Conservation (phyloP, 92 coral and sea anemone genomes). For the Bergia puertoricense region DNA sequence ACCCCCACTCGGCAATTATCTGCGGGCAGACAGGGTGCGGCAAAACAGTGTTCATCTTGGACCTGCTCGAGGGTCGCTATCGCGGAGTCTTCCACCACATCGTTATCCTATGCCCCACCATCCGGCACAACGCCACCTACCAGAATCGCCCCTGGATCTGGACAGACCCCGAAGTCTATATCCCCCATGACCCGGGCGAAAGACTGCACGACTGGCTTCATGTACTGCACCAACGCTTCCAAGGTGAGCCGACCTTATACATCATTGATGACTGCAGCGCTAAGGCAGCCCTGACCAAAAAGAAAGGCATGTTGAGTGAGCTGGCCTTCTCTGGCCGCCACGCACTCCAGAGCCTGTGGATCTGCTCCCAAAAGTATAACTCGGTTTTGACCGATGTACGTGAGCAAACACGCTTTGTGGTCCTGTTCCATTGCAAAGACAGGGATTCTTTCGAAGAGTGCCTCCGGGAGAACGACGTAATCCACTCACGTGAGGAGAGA, state of each 20-base stretch:
- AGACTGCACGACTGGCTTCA: not conserved
- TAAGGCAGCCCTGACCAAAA: not conserved
- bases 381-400: not conserved
- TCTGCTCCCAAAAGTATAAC: not conserved
- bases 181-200: not conserved
- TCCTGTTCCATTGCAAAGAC: not conserved
- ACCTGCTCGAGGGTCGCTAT: not conserved
- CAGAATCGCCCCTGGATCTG: not conserved
- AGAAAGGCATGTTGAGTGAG: not conserved
- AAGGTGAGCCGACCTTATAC: not conserved
- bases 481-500: not conserved
- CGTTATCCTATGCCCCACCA: too few species aligned
- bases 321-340: not conserved
- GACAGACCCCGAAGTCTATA: too few species aligned
- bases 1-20: not conserved
- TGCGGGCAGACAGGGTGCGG: not conserved
- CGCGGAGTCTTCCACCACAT: not conserved
- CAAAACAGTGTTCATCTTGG: not conserved
- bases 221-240: not conserved
- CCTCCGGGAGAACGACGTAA: not conserved
- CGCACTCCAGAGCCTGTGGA: not conserved
- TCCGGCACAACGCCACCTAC: not conserved
- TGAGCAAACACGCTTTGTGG: not conserved
- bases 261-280: not conserved
- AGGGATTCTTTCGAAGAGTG: not conserved